A percentile compares a stretch with the other conserved stretches of the same genome.
These are phyloP conservation scores for Aphodius granarius DNA, from an alignment of 2,888 invertebrate species.

Conservation along the genomic window DNA sequence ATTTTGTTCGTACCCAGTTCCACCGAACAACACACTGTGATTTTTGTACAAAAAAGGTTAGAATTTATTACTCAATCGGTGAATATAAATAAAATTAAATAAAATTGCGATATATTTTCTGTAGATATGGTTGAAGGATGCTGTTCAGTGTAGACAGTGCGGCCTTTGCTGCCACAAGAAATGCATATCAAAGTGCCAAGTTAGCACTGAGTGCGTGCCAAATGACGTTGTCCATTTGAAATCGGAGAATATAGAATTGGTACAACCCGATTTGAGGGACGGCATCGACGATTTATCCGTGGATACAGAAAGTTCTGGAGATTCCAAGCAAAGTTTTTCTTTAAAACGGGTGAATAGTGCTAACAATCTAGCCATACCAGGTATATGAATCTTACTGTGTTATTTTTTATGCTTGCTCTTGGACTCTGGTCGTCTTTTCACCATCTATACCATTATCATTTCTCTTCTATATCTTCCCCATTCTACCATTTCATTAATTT, in stretches of 20 bases:
- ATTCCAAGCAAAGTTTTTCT: slow-evolving; percentile 50
- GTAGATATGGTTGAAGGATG: slow-evolving; percentile 95
- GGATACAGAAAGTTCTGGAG: slow-evolving; percentile 38
- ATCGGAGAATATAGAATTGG: slow-evolving; percentile 37
- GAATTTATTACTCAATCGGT: background rate
- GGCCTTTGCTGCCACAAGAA: slow-evolving; percentile 94
- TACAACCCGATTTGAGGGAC: slow-evolving; percentile 56
- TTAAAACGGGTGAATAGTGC: slow-evolving; percentile 73
- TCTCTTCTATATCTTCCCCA: background rate
- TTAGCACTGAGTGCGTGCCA: slow-evolving; percentile 62
- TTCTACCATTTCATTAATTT: background rate
- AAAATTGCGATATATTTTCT: slow-evolving; percentile 12
- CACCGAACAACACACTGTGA: slow-evolving; percentile 88
- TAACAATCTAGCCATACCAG: slow-evolving; percentile 68
- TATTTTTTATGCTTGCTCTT: background rate
- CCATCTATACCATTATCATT: background rate
- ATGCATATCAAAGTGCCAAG: slow-evolving; percentile 85
- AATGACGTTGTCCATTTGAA: slow-evolving; percentile 35
- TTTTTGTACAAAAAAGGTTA: slow-evolving; percentile 90
- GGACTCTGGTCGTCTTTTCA: too few species aligned
- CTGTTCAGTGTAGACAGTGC: slow-evolving; percentile 88
- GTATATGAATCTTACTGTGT: slow-evolving; percentile 45
- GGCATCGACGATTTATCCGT: slow-evolving; percentile 50
- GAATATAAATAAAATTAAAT: background rate
- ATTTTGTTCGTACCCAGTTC: slow-evolving; percentile 87